These are phyloP conservation scores for Orchesella cincta DNA, from an alignment of 1,140 invertebrate species.

Conservation along the genomic window DNA sequence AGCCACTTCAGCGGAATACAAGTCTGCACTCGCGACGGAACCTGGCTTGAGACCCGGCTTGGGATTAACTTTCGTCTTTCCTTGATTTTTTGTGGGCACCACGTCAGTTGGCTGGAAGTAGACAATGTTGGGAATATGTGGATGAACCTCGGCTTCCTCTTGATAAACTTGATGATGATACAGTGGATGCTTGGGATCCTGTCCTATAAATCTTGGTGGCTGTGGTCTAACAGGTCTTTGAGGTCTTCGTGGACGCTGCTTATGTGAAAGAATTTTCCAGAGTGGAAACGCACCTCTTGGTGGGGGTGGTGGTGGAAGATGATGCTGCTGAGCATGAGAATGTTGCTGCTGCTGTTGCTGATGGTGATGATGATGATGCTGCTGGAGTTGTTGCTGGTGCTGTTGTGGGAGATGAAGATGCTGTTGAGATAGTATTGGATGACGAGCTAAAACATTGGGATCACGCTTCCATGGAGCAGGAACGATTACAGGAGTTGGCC, in stretches of 20 bases:
- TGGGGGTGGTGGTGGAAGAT: neutral
- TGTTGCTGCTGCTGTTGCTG: neutral
- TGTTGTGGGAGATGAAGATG: neutral
- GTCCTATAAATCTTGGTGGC: neutral
- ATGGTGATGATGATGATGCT: neutral
- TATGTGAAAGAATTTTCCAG: slow-evolving; percentile 40
- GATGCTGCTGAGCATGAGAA: neutral
- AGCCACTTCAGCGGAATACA: slow-evolving; percentile 31
- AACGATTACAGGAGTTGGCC: neutral
- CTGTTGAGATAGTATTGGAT: neutral
- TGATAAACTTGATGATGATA: slow-evolving; percentile 19
- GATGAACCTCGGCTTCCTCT: slow-evolving; percentile 41
- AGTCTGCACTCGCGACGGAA: slow-evolving; percentile 28
- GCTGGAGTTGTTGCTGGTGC: slow-evolving; percentile 2
- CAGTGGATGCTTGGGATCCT: neutral
- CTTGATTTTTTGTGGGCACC: neutral
- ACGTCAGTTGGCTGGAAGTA: slow-evolving; percentile 42
- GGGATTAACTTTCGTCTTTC: neutral
- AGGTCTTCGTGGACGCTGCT: slow-evolving; percentile 25
- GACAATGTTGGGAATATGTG: slow-evolving; percentile 39
- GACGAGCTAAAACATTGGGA: neutral
- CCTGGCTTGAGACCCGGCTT: slow-evolving; percentile 33
- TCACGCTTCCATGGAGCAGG: slow-evolving; percentile 5
- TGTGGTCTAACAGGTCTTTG: slow-evolving; percentile 5
- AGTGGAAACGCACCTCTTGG: slow-evolving; percentile 16